phyloP scores from a whole-genome alignment of 2,113 vertebrate species.

The Buteo buteo region DNA sequence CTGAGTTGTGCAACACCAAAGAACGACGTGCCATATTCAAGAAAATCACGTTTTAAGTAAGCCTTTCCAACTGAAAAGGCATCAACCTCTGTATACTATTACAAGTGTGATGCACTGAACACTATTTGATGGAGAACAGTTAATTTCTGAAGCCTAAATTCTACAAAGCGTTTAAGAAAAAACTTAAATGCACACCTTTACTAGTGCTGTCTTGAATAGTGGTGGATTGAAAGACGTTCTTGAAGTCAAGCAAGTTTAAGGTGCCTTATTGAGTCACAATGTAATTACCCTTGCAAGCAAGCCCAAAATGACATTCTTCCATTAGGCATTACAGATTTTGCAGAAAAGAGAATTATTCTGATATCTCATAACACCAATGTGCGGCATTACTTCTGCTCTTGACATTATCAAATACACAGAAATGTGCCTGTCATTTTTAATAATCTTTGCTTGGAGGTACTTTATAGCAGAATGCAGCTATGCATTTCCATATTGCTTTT shows the following conservation, averaged over 20 bases:
- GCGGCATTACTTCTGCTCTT: neutral
- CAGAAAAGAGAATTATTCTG: slow-evolving; percentile 14
- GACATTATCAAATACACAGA: slow-evolving; percentile 9
- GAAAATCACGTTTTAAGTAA: neutral
- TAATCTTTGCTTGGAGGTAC: neutral
- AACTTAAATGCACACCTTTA: neutral
- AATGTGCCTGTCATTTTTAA: slow-evolving; percentile 28
- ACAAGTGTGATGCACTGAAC: neutral
- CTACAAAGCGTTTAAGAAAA: neutral
- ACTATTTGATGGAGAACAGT: neutral
- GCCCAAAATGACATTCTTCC: neutral
- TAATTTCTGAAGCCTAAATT: neutral
- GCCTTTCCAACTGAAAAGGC: neutral
- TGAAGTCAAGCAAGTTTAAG: neutral
- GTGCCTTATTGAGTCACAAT: neutral
- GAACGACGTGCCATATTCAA: neutral
- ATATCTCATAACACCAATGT: neutral
- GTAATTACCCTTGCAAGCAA: neutral
- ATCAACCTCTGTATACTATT: neutral
- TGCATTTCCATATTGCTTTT: neutral
- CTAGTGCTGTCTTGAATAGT: neutral
- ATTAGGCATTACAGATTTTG: neutral
- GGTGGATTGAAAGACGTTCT: neutral
- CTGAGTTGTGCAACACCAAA: neutral
- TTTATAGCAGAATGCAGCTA: neutral